Conservation (phyloP, 2,797 vertebrate genomes). For the Onychomys arenicola region DNA sequence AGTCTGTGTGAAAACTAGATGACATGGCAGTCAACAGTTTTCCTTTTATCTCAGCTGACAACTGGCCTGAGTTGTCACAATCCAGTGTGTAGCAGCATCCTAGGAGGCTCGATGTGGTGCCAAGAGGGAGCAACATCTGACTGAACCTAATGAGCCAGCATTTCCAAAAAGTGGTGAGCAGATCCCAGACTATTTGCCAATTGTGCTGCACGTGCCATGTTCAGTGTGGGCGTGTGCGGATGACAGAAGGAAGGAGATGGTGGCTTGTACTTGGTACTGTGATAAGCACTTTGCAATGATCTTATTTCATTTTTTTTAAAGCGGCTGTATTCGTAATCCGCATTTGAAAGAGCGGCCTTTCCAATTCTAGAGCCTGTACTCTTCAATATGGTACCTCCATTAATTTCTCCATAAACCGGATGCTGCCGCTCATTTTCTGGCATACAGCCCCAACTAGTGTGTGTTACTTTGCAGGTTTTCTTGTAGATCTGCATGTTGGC, state of each 20-base stretch:
- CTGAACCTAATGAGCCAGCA: background rate
- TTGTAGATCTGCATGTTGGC: background rate
- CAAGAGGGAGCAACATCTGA: background rate
- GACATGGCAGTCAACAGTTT: background rate
- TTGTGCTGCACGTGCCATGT: background rate
- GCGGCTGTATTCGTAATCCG: background rate
- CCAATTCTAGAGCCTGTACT: background rate
- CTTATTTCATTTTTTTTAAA: conserved; percentile 22
- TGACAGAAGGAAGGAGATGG: background rate
- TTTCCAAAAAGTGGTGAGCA: background rate
- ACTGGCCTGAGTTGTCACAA: background rate
- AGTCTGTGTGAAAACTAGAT: background rate
- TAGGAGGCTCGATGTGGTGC: background rate
- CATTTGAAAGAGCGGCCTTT: background rate
- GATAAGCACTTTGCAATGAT: background rate
- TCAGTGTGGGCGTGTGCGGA: background rate
- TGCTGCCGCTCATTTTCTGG: background rate
- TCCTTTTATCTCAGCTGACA: background rate
- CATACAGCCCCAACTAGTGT: background rate
- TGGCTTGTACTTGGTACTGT: background rate
- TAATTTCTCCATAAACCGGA: background rate
- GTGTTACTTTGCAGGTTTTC: background rate
- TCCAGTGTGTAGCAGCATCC: conserved; percentile 4
- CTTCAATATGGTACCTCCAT: background rate
- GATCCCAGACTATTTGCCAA: background rate